These are phyloP conservation scores for Phylloscopus collybita DNA, from an alignment of 2,797 vertebrate genomes.

Conservation along the genomic window DNA sequence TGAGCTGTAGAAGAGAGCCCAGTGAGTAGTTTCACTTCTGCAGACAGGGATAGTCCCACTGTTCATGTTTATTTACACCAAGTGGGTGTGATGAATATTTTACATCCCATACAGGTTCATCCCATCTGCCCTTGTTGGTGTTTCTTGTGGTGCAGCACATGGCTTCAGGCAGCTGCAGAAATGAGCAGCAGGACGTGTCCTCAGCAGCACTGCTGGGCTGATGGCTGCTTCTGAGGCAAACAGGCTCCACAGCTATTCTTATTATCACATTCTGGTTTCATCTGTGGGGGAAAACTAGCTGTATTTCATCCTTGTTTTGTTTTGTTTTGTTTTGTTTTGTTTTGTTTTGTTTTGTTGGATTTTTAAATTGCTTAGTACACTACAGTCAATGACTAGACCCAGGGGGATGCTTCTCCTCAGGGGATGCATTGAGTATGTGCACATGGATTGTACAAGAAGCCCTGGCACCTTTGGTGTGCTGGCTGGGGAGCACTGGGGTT, in stretches of 20 bases:
- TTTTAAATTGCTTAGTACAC: not conserved
- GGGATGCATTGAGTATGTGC: rapidly evolving
- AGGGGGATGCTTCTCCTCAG: not conserved
- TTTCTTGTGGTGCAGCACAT: not conserved
- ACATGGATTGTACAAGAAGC: rapidly evolving
- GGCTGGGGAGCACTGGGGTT: not conserved
- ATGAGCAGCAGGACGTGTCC: not conserved
- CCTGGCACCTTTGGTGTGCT: not conserved
- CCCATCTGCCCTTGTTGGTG: not conserved
- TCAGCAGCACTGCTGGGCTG: not conserved
- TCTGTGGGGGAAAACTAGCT: not conserved
- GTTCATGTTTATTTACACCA: not conserved
- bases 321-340: not conserved
- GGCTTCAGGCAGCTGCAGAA: not conserved
- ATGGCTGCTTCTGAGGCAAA: not conserved
- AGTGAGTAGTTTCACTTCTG: not conserved
- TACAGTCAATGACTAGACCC: not conserved
- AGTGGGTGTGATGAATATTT: not conserved
- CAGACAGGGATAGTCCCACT: not conserved
- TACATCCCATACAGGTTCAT: not conserved
- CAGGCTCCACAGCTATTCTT: not conserved
- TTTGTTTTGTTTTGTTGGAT: too few relatives aligned
- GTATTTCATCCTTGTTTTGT: not conserved
- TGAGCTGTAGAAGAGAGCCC: not conserved
- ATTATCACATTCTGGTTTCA: not conserved